Percentiles rank a stretch among this genome's conserved stretches.
phyloP scores from a whole-genome alignment of 2,888 invertebrate genomes.

The Acholoe squamosa region DNA sequence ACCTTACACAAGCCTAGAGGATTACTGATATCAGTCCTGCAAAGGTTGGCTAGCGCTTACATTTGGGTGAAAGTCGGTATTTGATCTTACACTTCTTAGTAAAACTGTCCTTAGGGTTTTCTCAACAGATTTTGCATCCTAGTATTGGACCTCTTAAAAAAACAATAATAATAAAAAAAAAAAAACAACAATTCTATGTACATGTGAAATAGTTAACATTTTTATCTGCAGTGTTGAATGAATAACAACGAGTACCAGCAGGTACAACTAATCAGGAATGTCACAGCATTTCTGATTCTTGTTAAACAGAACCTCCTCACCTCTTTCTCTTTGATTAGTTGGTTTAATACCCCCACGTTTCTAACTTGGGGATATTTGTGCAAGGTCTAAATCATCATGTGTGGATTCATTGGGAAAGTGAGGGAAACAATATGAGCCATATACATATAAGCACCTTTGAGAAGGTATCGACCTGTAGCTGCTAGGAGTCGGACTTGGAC shows the following conservation, averaged over 20 bases:
- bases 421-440: background rate
- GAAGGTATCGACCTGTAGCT: background rate
- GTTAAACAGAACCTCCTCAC: background rate
- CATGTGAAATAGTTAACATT: constrained; percentile 42
- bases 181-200: constrained; percentile 33
- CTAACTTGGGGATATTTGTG: background rate
- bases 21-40: background rate
- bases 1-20: no score
- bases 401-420: background rate
- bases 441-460: no score
- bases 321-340: background rate
- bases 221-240: constrained; percentile 44
- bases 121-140: background rate
- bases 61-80: background rate
- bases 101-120: background rate
- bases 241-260: background rate
- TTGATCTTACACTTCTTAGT: background rate
- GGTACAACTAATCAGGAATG: background rate
- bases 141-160: background rate
- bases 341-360: no score
- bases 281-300: constrained; percentile 36
- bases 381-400: background rate
- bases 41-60: background rate
- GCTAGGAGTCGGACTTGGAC: background rate
- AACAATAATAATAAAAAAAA: no score